Evolutionary conservation across 1,140 invertebrate genomes (phyloP).

Genomic region (Notospermus geniculatus): DNA sequence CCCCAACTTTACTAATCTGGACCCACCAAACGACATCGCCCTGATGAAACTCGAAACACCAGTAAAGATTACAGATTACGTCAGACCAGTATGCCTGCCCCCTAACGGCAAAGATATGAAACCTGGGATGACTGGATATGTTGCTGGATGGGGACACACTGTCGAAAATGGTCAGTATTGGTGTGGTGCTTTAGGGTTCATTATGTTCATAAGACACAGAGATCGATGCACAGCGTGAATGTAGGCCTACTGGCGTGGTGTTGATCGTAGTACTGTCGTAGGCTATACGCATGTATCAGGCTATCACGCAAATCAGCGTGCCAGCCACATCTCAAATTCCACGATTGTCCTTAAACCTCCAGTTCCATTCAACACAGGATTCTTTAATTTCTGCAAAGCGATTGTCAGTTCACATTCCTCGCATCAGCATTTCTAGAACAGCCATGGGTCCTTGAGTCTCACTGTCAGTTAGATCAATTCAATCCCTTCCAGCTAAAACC

Average conservation of each 20-base stretch:
- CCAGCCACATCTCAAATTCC: no score
- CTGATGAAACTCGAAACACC: conserved; percentile 84
- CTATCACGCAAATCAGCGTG: no score
- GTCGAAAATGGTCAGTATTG: conserved; percentile 6
- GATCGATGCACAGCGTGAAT: no score
- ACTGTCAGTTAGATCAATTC: neutral
- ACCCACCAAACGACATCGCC: conserved; percentile 73
- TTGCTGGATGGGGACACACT: conserved; percentile 8
- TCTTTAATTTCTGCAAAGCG: no score
- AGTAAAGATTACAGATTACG: conserved; percentile 83
- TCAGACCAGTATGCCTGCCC: conserved; percentile 84
- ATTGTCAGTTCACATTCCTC: neutral
- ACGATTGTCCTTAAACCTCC: no score
- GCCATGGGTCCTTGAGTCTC: neutral
- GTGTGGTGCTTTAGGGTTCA: no score
- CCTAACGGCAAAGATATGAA: conserved; percentile 5
- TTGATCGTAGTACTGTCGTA: no score
- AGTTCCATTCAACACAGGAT: no score
- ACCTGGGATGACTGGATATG: neutral
- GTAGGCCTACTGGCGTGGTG: no score
- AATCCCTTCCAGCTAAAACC: neutral
- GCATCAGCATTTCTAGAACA: neutral
- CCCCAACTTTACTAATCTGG: neutral
- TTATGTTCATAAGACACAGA: no score
- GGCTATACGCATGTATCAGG: no score